Evolutionary conservation across 2,888 invertebrate species (phyloP).

Genomic region (Lasius platythorax): DNA sequence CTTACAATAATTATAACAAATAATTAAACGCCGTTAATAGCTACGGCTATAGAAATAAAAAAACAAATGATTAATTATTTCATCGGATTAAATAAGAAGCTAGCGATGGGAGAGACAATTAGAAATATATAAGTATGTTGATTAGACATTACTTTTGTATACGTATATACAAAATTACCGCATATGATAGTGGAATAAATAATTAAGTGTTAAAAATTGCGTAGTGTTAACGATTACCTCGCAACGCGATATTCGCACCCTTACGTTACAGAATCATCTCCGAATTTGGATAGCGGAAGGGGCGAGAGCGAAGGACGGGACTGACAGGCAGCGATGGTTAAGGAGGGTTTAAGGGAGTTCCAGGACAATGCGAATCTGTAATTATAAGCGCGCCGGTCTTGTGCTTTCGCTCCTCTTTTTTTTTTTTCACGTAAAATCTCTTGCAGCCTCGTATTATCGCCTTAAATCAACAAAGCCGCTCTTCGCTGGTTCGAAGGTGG

Average conservation of each 20-base stretch:
- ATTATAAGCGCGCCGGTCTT: conserved; percentile 80
- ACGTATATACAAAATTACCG: background rate
- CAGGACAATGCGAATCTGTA: conserved; percentile 83
- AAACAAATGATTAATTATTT: background rate
- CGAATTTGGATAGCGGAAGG: conserved; percentile 3
- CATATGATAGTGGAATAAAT: conserved; percentile 28
- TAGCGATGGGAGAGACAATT: background rate
- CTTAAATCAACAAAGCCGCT: conserved; percentile 84
- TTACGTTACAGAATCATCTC: conserved; percentile 70
- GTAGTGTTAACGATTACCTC: conserved; percentile 26
- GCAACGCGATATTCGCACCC: conserved; percentile 24
- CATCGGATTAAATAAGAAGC: background rate
- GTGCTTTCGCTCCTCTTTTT: conserved; percentile 70
- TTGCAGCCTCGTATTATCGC: conserved; percentile 83
- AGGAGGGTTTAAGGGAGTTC: conserved; percentile 77
- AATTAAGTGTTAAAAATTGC: conserved; percentile 33
- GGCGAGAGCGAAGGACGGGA: conserved; percentile 48
- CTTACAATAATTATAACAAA: background rate
- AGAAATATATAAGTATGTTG: background rate
- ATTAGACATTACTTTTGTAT: conserved; percentile 18
- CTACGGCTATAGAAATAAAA: background rate
- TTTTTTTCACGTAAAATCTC: conserved; percentile 76
- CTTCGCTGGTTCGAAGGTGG: conserved; percentile 63
- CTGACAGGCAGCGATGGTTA: conserved; percentile 78
- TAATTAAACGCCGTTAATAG: conserved; percentile 11